Percentiles rank a stretch among this genome's conserved stretches.
Evolutionary conservation across 2,113 vertebrate genomes (phyloP).

Genomic region (Pomatostomus ruficeps): DNA sequence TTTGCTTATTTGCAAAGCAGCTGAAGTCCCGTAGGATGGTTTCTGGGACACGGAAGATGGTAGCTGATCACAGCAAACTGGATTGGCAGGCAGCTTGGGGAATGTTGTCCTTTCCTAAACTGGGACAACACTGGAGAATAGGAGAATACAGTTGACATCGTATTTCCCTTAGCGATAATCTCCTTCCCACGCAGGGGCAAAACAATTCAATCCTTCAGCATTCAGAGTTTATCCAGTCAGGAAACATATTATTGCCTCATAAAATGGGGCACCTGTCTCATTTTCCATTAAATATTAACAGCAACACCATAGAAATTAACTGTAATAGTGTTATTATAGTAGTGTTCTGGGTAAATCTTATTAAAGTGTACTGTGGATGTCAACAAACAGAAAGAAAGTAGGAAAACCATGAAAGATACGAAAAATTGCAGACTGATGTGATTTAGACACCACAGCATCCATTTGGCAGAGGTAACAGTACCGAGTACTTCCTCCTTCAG

Average conservation of each 20-base stretch:
- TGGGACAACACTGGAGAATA: not conserved
- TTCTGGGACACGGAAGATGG: not conserved
- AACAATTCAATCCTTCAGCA: not conserved
- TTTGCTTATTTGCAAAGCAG: not conserved
- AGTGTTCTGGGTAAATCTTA: conserved; percentile 10
- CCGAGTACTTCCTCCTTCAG: not conserved
- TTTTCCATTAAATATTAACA: conserved; percentile 65
- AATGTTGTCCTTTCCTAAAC: not conserved
- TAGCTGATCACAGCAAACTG: not conserved
- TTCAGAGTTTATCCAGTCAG: not conserved
- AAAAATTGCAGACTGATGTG: not conserved
- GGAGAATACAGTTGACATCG: not conserved
- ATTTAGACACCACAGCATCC: not conserved
- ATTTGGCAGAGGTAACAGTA: not conserved
- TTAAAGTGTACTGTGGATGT: not conserved
- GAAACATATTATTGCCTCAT: conserved; percentile 6
- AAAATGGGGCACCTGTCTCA: conserved; percentile 41
- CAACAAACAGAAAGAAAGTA: not conserved
- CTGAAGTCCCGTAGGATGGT: not conserved
- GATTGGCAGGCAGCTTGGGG: not conserved
- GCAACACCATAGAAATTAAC: not conserved
- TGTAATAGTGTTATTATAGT: not conserved
- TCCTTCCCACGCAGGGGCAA: not conserved
- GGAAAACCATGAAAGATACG: not conserved
- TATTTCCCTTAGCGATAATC: not conserved